Evolutionary conservation across 2,797 vertebrate species (phyloP), one percentile per base, ranked within the genome.

Genomic region (Takifugu ocellatus): DNA sequence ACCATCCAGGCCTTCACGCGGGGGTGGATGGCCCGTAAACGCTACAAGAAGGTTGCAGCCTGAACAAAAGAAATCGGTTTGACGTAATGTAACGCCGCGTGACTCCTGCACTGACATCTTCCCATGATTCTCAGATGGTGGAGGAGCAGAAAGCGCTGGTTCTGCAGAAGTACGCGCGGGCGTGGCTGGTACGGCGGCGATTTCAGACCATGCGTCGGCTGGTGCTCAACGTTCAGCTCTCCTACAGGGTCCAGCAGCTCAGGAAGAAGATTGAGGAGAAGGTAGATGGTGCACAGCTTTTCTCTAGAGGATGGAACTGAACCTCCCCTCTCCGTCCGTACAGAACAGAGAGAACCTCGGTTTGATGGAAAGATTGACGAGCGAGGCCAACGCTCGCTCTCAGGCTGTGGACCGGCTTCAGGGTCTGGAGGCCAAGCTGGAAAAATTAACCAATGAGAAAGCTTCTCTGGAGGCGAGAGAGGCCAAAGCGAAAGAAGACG

Each of bases 161-260:
- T 57, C 86, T 99, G 0, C 97, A 99, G 91, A 99, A 98, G 58
- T 90, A 98, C 0, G 92, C 96, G 24, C 90, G 96, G 25, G 97
- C 97, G 0, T 99, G 97, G 97, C 87, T 99, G 62, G 97, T 89
- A 60, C 88, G 97, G 2, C 93, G 96, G 39, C 88, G 95, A 1
- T 98, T 98, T 82, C 97, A 98, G 79, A 96, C 77, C 15, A 94
- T 98, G 72, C 93, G 96, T 0, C 89, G 96, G 0, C 92, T 99
- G 21, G 94, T 99, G 14, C 24, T 97, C 2, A 98, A 98, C 5
- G 94, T 99, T 27, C 97, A 99, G 79, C 94, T 99, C 0, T 96
- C 97, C 0, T 97, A 90, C 83, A 90, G 97, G 76, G 95, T 98
- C 45, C 96, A 99, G 77, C 87, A 92, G 44, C 91, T 99, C 68